phyloP scores from a whole-genome alignment of 2,113 vertebrate genomes.

The Choloepus hoffmanni region DNA sequence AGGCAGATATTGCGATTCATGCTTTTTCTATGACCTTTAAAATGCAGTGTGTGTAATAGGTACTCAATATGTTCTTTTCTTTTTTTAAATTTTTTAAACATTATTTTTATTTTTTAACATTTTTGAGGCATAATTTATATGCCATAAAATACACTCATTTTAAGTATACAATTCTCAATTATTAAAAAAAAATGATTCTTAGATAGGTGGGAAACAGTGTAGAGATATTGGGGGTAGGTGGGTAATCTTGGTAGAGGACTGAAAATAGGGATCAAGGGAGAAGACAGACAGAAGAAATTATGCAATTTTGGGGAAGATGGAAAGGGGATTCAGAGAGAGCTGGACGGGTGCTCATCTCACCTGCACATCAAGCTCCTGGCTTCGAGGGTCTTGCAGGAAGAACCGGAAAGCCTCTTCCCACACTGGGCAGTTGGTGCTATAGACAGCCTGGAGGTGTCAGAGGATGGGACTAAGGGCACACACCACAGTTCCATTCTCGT shows the following conservation, averaged over 20 bases:
- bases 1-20: not conserved
- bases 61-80: not conserved
- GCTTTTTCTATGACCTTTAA: conserved; percentile 24
- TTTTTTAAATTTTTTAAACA: not conserved
- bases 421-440: conserved; percentile 87
- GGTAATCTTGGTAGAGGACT: not conserved
- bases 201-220: not conserved
- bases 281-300: not conserved
- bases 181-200: conserved; percentile 14
- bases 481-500: too few species aligned
- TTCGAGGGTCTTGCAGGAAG: conserved; percentile 93
- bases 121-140: not conserved
- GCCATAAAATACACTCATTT: conserved; percentile 55
- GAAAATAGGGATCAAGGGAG: not conserved
- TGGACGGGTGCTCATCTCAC: conserved; percentile 74
- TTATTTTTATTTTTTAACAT: not conserved
- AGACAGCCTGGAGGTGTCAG: conserved; percentile 85
- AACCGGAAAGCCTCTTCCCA: conserved; percentile 96
- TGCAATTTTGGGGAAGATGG: not conserved
- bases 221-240: not conserved
- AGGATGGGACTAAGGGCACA: not conserved
- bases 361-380: conserved; percentile 93
- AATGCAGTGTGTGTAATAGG: not conserved
- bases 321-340: too few species aligned
- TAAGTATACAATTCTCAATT: not conserved